These are phyloP conservation scores for Thereva unica DNA, from an alignment of 2,888 invertebrate species.

Conservation along the genomic window DNA sequence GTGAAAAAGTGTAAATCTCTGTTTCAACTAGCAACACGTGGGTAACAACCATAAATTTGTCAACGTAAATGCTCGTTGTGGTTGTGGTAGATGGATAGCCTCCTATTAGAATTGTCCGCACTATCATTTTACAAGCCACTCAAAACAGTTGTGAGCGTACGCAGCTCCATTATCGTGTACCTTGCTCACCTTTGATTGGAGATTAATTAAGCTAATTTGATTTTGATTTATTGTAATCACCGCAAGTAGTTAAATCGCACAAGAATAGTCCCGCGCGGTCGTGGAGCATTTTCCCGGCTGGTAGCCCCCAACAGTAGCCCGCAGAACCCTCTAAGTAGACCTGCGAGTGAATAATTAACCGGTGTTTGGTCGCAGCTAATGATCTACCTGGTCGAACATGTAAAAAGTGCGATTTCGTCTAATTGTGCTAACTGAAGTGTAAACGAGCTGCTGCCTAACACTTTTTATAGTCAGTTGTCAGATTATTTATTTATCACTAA, in stretches of 20 bases:
- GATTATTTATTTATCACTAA: constrained; percentile 20
- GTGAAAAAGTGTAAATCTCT: no score
- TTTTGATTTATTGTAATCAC: constrained; percentile 16
- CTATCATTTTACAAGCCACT: not conserved
- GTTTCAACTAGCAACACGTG: no score
- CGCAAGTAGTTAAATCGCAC: not conserved
- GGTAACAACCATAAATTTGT: not conserved
- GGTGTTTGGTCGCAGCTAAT: constrained; percentile 24
- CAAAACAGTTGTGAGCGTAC: not conserved
- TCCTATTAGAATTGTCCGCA: not conserved
- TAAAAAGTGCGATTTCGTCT: constrained; percentile 9
- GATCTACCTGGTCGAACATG: constrained; percentile 14
- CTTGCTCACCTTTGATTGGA: constrained; percentile 14
- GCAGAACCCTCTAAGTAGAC: constrained; percentile 9
- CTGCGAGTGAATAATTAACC: constrained; percentile 25
- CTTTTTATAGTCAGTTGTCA: constrained; percentile 28
- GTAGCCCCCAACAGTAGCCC: not conserved
- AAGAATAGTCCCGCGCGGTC: not conserved
- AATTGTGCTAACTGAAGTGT: constrained; percentile 19
- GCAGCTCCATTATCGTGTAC: not conserved
- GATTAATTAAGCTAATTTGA: constrained; percentile 32
- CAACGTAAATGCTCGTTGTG: not conserved
- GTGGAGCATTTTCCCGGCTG: not conserved
- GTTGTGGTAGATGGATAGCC: constrained; percentile 12
- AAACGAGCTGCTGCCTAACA: constrained; percentile 23